Evolutionary conservation across 2,797 vertebrate genomes (phyloP).

Genomic region (Vultur gryphus): DNA sequence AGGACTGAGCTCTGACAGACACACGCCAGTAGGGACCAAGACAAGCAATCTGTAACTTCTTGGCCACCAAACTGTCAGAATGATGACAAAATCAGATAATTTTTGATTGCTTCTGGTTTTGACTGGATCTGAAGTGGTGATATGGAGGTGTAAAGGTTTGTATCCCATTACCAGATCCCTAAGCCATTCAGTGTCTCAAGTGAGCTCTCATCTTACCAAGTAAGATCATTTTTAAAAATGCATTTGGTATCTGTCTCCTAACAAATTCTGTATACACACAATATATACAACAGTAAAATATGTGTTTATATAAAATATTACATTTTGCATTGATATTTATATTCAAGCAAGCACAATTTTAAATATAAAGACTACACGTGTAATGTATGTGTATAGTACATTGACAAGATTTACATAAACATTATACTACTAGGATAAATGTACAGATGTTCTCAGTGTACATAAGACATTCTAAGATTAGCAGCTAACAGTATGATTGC

Average conservation of each 20-base stretch:
- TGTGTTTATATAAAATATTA: slow-evolving; percentile 58
- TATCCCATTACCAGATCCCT: not conserved
- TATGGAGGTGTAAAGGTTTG: not conserved
- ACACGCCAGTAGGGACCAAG: accelerated
- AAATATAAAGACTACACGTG: slow-evolving; percentile 46
- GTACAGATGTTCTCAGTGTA: slow-evolving; percentile 7
- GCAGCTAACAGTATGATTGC: not conserved
- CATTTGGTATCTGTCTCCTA: slow-evolving; percentile 46
- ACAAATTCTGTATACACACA: slow-evolving; percentile 19
- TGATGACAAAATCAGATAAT: not conserved
- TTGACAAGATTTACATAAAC: slow-evolving; percentile 52
- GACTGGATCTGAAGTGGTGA: not conserved
- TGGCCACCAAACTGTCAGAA: not conserved
- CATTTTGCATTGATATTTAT: slow-evolving; percentile 55
- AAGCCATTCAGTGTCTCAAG: not conserved
- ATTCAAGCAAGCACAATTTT: slow-evolving; percentile 30
- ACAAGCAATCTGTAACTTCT: not conserved
- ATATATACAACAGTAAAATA: slow-evolving; percentile 46
- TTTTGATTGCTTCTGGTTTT: not conserved
- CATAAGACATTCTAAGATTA: slow-evolving; percentile 27
- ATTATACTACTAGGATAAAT: not conserved
- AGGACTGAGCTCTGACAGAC: not conserved
- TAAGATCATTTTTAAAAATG: slow-evolving; percentile 16
- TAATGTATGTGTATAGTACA: slow-evolving; percentile 41
- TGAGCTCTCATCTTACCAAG: not conserved